Conservation (phyloP, 2,797 vertebrate species). For the Loriculus beryllinus region DNA sequence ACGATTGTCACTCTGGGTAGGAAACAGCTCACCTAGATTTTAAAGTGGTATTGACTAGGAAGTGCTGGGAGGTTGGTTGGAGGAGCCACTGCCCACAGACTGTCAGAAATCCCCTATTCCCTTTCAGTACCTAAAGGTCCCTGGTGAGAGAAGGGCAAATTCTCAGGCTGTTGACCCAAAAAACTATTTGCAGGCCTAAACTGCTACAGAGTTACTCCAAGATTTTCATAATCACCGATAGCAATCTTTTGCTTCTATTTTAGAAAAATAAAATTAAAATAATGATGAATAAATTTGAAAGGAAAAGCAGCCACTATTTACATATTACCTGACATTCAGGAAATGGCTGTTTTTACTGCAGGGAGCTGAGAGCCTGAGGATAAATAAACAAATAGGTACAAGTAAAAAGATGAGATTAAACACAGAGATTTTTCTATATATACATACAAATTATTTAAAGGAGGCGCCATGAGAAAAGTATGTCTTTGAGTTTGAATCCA, state of each 20-base stretch:
- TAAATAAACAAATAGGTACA: conserved; percentile 37
- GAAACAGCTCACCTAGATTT: neutral
- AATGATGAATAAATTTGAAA: neutral
- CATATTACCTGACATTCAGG: conserved; percentile 44
- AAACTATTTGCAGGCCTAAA: neutral
- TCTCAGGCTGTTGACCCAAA: neutral
- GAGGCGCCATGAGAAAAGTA: neutral
- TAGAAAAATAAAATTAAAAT: neutral
- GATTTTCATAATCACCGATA: neutral
- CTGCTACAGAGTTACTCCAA: neutral
- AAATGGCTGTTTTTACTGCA: conserved; percentile 6
- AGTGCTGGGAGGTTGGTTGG: neutral
- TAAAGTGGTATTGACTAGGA: neutral
- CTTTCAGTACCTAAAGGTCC: neutral
- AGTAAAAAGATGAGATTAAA: conserved; percentile 36
- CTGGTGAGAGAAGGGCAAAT: neutral
- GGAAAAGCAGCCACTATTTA: conserved; percentile 46
- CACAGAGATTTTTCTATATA: neutral
- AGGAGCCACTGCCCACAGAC: neutral
- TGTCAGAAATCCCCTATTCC: neutral
- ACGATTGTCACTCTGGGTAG: neutral
- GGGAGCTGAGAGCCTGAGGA: conserved; percentile 21
- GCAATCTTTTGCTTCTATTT: neutral
- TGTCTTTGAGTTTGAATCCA: neutral
- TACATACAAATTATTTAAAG: conserved; percentile 7